phyloP scores from a whole-genome alignment of 2,797 vertebrate species.

The Karalla daura region DNA sequence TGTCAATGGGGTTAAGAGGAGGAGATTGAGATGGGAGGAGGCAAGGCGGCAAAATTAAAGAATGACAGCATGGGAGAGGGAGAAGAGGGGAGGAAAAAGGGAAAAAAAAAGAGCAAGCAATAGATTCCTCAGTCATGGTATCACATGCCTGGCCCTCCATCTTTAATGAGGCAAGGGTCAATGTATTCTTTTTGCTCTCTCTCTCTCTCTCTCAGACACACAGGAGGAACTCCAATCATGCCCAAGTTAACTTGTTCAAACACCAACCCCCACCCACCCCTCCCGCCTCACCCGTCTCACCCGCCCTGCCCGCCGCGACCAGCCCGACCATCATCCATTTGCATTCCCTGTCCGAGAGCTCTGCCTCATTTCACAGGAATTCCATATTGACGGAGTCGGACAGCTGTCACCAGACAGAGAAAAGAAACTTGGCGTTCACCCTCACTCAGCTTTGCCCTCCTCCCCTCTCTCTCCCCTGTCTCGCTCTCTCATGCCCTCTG shows the following conservation, averaged over 20 bases:
- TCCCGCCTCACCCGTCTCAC: background rate
- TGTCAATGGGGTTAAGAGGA: slow-evolving; percentile 87
- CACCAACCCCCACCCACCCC: slow-evolving; percentile 62
- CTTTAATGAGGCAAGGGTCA: slow-evolving; percentile 96
- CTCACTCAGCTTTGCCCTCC: slow-evolving; percentile 54
- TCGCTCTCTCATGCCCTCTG: slow-evolving; percentile 39
- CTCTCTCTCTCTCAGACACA: slow-evolving; percentile 91
- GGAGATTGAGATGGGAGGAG: slow-evolving; percentile 65
- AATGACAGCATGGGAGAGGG: slow-evolving; percentile 36
- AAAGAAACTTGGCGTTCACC: slow-evolving; percentile 71
- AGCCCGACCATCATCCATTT: slow-evolving; percentile 73
- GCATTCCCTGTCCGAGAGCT: slow-evolving; percentile 78
- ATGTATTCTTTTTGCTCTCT: too few relatives aligned
- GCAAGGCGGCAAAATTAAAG: slow-evolving; percentile 29
- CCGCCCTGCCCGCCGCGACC: slow-evolving; percentile 43
- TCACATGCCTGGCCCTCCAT: slow-evolving; percentile 87
- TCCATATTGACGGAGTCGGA: slow-evolving; percentile 81
- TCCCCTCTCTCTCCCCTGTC: too few relatives aligned
- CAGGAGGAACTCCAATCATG: slow-evolving; percentile 91
- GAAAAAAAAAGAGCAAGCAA: slow-evolving; percentile 21
- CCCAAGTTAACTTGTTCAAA: slow-evolving; percentile 92
- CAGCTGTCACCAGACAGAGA: slow-evolving; percentile 83
- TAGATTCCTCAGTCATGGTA: slow-evolving; percentile 82
- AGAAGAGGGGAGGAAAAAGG: background rate
- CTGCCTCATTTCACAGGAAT: slow-evolving; percentile 85